These are phyloP conservation scores for Malurus splendens DNA, from an alignment of 2,797 vertebrate species.

Conservation along the genomic window DNA sequence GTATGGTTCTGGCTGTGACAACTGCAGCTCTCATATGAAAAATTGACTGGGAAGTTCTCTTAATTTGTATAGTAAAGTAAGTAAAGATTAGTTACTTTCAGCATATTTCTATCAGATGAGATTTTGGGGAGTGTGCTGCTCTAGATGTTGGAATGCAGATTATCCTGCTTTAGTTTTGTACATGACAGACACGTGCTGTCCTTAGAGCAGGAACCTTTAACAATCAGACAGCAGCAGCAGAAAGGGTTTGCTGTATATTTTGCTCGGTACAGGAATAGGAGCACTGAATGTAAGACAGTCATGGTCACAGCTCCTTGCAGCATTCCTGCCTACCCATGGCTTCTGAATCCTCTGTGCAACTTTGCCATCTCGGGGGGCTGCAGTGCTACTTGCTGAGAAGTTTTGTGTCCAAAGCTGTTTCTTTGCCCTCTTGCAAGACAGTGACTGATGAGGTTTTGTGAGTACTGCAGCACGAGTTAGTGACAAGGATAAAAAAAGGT, in stretches of 20 bases:
- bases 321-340: background rate
- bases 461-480: background rate
- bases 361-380: background rate
- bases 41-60: background rate
- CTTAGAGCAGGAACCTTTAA: background rate
- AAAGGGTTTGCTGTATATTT: background rate
- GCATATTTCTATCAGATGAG: background rate
- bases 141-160: background rate
- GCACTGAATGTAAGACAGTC: background rate
- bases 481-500: background rate
- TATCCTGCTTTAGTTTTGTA: background rate
- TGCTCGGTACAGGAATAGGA: background rate
- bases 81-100: background rate
- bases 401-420: background rate
- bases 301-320: background rate
- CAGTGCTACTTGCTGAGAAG: background rate
- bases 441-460: background rate
- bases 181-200: background rate
- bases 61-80: constrained; percentile 6
- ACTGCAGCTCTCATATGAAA: background rate
- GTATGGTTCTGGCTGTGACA: background rate
- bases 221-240: background rate
- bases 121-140: background rate
- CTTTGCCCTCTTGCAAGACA: background rate
- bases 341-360: background rate